Conservation (phyloP, 37 sponge, comb jelly and placozoan genomes). For the Axinella damicornis region DNA sequence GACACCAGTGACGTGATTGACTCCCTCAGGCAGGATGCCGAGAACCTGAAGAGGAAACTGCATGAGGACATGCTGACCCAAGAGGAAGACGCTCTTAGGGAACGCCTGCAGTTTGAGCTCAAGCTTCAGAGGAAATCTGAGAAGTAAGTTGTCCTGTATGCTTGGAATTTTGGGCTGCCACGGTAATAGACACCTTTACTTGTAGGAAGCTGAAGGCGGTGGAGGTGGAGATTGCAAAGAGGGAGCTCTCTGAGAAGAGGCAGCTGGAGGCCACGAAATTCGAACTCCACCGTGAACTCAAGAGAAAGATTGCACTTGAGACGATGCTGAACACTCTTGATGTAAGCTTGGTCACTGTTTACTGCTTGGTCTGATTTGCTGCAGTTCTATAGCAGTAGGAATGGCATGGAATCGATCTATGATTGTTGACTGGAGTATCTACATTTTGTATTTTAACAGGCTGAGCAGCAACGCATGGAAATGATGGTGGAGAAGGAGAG, state of each 20-base stretch:
- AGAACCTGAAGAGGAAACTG: slow-evolving; percentile 6
- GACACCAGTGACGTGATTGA: too few species aligned
- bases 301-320: slow-evolving; percentile 40
- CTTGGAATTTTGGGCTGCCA: neutral
- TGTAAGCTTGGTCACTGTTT: slow-evolving; percentile 1
- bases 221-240: neutral
- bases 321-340: slow-evolving; percentile 25
- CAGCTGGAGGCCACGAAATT: neutral
- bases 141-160: neutral
- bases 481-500: too few species aligned
- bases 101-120: slow-evolving; percentile 14
- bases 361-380: too few species aligned
- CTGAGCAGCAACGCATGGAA: too few species aligned
- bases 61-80: slow-evolving; percentile 20
- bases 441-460: too few species aligned
- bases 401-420: too few species aligned
- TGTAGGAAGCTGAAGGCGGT: neutral
- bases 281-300: neutral
- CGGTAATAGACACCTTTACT: neutral
- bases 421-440: too few species aligned
- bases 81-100: slow-evolving; percentile 37
- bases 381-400: too few species aligned
- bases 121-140: slow-evolving; percentile 15
- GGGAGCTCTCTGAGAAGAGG: neutral
- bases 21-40: slow-evolving; percentile 1